Base-by-base conservation (phyloP, 2,888 invertebrate species). In the Argynnis bischoffii region DNA sequence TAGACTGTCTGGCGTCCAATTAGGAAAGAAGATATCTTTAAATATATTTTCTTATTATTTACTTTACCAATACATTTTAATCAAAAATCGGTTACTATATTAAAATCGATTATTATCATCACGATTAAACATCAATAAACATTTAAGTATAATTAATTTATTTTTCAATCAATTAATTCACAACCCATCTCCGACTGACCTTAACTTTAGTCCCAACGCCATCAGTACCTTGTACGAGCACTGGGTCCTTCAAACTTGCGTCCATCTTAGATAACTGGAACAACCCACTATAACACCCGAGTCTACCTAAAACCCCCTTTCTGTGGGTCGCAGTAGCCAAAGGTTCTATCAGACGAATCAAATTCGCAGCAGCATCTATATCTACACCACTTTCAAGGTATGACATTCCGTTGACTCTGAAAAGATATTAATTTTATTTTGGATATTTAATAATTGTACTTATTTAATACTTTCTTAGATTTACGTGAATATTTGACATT, bases 161-260 rank as follows among this genome's bases (percentile, higher is more conserved):
- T 35, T 35, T 8, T 8, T 6, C 8, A 35, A 8, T 11, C 11
- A 35, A 35, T 6, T 8, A 11, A 11, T 2, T 41, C 35, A 41
- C 0, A 41, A 11, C 11, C 8, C 8, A 8, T 41, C 35, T 8
- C 1, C 3, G 14, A 47, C 26, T 55, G 79, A 98, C 97, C 94
- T 98, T 98, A 1, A 99, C 93, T 88, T 99, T 99, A 6, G 99
- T 98, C 1, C 99, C 99, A 54, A 99, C 99, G 0, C 99, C 99
- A 81, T 99, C 99, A 0, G 98, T 98, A 0, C 98, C 98, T 72
- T 98, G 97, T 16, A 99, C 98, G 1, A 99, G 90, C 21, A 99
- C 93, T 0, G 99, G 98, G 83, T 98, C 97, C 74, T 94, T 94
- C 74, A 95, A 95, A 16, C 80, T 78, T 0, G 89, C 84, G 76